Evolutionary conservation across 2,797 vertebrate genomes (phyloP), one percentile per base, ranked within the genome.

Genomic region (Amphiprion clarkii): DNA sequence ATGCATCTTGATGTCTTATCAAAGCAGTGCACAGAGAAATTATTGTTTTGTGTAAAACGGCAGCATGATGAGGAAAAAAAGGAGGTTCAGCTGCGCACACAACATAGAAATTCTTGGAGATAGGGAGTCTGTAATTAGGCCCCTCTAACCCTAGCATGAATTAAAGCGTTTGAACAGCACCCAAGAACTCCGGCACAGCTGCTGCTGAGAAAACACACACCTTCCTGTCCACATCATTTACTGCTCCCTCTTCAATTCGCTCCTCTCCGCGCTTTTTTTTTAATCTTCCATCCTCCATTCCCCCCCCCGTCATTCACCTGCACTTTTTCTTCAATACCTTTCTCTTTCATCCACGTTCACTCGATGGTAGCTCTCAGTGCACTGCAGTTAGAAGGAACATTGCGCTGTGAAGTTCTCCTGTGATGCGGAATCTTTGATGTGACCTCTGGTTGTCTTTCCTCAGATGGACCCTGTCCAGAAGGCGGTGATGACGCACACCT

Each of bases 401-500:
- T 10, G 36, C 51, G 63, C 67, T 64, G 70, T 56, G 36, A 61
- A 62, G 42, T 82, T 57, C 54, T 66, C 67, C 53, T 25, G 58
- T 79, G 68, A 27, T 57, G 56, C 67, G 70, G 69, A 87, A 85
- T 83, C n/a, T 77, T 64, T 87, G 31, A 87, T 74, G 74, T 83
- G 87, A 89, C 66, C 76, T 88, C 69, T 89, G 71, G n/a, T 79
- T 76, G 29, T 84, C 75, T 88, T 71, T 90, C 71, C 82, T 81
- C 95, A 98, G 97, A 97, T 98, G 96, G 97, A 98, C 90, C 96
- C 96, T 5, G 94, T 98, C 78, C 97, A 97, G 93, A 98, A 98
- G 88, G 96, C 96, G 36, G 95, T 97, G 88, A 96, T 98, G 88
- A 97, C 95, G 79, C 96, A 97, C 89, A 97, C 96, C 61, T 97